Evolutionary conservation across 2,888 invertebrate genomes (phyloP).

Genomic region (Sesia bembeciformis): DNA sequence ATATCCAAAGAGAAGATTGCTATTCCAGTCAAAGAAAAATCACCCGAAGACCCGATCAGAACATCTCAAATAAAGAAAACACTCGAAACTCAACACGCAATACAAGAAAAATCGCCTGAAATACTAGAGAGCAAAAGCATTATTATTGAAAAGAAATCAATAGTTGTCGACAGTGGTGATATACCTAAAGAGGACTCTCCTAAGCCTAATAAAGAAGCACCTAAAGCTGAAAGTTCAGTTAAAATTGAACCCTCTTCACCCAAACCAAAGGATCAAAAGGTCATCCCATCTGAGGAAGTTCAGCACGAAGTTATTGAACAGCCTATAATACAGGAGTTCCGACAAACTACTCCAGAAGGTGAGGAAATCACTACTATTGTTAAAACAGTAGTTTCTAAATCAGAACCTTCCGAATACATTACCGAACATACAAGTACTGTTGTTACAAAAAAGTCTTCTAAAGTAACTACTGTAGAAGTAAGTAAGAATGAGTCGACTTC

Average conservation of each 20-base stretch:
- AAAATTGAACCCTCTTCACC: not conserved
- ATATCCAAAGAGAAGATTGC: not conserved
- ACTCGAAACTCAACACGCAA: not conserved
- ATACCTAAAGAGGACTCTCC: not conserved
- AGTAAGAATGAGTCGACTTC: conserved; percentile 44
- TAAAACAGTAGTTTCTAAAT: not conserved
- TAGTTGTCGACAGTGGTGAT: not conserved
- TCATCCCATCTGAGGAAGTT: conserved; percentile 6
- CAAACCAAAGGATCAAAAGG: not conserved
- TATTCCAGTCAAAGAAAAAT: too few species aligned
- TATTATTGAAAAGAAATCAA: not conserved
- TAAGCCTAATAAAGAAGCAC: not conserved
- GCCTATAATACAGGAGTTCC: conserved; percentile 28
- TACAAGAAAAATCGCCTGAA: conserved; percentile 1
- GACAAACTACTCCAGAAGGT: conserved; percentile 8
- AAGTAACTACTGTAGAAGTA: conserved; percentile 44
- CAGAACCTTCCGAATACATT: conserved; percentile 17
- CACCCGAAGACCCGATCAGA: too few species aligned
- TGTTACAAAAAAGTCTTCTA: conserved; percentile 41
- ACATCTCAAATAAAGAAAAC: not conserved
- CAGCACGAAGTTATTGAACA: conserved; percentile 13
- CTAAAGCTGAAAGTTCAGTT: not conserved
- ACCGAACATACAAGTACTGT: conserved; percentile 42
- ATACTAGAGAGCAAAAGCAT: not conserved
- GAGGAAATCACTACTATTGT: not conserved